Evolutionary conservation across 2,888 invertebrate genomes (phyloP).

Genomic region (Epinotia brunnichana): DNA sequence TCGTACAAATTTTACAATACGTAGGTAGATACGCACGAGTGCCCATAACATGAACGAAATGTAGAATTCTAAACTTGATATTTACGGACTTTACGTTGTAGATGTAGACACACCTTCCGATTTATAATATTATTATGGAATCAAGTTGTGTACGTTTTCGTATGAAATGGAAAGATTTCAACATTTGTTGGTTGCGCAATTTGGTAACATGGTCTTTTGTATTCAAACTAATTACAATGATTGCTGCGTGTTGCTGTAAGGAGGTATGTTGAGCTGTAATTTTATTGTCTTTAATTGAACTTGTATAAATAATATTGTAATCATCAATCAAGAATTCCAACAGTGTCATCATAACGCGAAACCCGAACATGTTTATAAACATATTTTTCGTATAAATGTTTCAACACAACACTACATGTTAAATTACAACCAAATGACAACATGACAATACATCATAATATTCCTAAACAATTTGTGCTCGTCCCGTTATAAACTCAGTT

Average conservation of each 20-base stretch:
- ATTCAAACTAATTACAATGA: slow-evolving; percentile 1
- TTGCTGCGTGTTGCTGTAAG: not conserved
- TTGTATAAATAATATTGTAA: too few species aligned
- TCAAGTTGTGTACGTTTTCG: not conserved
- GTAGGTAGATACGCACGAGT: too few species aligned
- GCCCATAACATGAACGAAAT: not conserved
- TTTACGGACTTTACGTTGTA: not conserved
- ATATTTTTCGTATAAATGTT: too few species aligned
- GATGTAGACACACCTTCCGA: slow-evolving; percentile 3
- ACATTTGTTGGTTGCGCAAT: too few species aligned
- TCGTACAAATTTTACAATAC: too few species aligned
- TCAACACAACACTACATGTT: too few species aligned
- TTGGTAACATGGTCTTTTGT: not conserved
- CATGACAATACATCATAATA: slow-evolving; percentile 2
- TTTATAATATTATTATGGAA: slow-evolving; percentile 24
- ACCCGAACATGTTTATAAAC: too few species aligned
- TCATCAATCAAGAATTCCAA: too few species aligned
- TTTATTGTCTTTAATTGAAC: not conserved
- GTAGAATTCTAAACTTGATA: not conserved
- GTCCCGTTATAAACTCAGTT: not conserved
- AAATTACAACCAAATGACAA: too few species aligned
- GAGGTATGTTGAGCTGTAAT: not conserved
- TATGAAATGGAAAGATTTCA: slow-evolving; percentile 6
- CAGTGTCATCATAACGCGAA: too few species aligned
- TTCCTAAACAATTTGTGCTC: not conserved